These are phyloP conservation scores for Turritopsis rubra DNA, from an alignment of 30 jellyfish, hydroid and myxozoan species.

Conservation along the genomic window DNA sequence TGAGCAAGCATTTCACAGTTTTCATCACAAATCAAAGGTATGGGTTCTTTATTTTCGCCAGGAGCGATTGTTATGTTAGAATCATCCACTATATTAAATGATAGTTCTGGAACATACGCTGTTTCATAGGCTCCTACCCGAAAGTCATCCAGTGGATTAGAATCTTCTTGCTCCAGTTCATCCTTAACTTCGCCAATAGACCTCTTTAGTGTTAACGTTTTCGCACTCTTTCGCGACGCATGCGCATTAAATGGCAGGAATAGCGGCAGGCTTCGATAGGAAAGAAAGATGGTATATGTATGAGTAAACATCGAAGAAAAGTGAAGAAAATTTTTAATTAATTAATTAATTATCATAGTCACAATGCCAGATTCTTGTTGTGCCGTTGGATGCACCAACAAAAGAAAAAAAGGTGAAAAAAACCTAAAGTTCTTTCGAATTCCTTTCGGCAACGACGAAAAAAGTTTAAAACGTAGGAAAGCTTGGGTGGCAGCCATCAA, in stretches of 20 bases:
- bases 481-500: background rate
- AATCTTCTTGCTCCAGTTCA: background rate
- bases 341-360: background rate
- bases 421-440: background rate
- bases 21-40: no score
- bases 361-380: background rate
- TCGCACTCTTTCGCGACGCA: background rate
- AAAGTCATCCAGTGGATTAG: background rate
- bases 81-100: no score
- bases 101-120: no score
- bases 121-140: no score
- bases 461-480: background rate
- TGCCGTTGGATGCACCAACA: background rate
- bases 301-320: background rate
- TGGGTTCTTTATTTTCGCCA: no score
- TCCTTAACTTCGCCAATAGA: background rate
- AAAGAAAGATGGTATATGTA: background rate
- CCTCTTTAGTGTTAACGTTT: background rate
- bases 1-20: no score
- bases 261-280: background rate
- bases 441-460: background rate
- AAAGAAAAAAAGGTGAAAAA: background rate
- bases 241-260: background rate
- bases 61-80: no score
- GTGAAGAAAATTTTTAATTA: background rate